Conservation (phyloP, 2,113 vertebrate species). For the Corvus moneduloides region DNA sequence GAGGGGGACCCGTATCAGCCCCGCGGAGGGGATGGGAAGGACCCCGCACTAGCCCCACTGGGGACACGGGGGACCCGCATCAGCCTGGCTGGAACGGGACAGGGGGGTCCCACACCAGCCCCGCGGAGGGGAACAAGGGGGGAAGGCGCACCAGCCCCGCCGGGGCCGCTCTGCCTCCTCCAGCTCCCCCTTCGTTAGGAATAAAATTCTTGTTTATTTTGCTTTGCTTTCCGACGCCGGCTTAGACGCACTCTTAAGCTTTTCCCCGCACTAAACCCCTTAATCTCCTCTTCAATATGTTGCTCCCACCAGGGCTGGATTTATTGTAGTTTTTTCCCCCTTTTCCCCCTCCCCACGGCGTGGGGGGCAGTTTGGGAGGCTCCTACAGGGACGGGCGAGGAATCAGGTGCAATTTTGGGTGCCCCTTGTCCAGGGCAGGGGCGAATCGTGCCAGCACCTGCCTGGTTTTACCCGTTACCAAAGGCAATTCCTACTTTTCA, state of each 20-base stretch:
- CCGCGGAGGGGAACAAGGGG: background rate
- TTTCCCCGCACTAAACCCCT: conserved; percentile 47
- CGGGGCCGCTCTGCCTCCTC: background rate
- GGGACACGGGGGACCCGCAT: background rate
- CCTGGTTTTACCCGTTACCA: background rate
- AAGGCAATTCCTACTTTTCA: background rate
- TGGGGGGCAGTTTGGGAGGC: background rate
- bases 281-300: conserved; percentile 59
- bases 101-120: background rate
- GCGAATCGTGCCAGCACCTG: background rate
- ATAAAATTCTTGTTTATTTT: conserved; percentile 51
- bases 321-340: background rate
- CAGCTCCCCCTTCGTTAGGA: background rate
- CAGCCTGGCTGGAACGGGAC: background rate
- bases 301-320: conserved; percentile 26
- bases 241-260: conserved; percentile 48
- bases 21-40: background rate
- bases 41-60: background rate
- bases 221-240: conserved; percentile 14
- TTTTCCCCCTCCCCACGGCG: background rate
- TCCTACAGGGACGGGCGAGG: background rate
- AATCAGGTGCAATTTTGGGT: background rate
- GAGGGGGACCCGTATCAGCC: background rate
- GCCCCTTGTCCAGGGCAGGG: background rate
- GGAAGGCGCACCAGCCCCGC: background rate